Conservation (phyloP, 2,797 vertebrate species). For the Leptatherina wallacei region DNA sequence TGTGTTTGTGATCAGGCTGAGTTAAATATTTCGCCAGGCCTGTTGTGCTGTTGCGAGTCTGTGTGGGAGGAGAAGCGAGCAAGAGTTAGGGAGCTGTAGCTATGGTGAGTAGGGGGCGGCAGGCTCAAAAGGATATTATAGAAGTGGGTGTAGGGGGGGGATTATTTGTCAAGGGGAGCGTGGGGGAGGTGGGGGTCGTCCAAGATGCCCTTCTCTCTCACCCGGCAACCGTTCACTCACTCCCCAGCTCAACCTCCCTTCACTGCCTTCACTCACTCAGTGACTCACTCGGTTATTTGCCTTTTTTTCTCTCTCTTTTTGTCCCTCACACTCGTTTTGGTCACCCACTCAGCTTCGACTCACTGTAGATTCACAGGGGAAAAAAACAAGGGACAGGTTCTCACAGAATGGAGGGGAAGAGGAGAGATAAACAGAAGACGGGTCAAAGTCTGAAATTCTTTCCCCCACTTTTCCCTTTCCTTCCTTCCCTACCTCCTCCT, state of each 20-base stretch:
- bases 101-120: slow-evolving; percentile 81
- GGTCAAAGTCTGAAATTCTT: slow-evolving; percentile 73
- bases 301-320: slow-evolving; percentile 35
- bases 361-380: slow-evolving; percentile 32
- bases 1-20: slow-evolving; percentile 47
- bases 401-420: slow-evolving; percentile 1
- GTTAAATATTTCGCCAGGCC: slow-evolving; percentile 76
- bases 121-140: slow-evolving; percentile 75
- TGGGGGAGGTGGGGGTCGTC: slow-evolving; percentile 74
- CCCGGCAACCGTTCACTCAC: slow-evolving; percentile 77
- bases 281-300: slow-evolving; percentile 68
- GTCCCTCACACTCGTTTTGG: slow-evolving; percentile 54
- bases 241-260: slow-evolving; percentile 31
- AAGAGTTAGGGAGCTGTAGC: slow-evolving; percentile 76
- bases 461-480: slow-evolving; percentile 36
- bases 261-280: slow-evolving; percentile 56
- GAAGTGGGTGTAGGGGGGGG: slow-evolving; percentile 55
- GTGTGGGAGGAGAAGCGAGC: slow-evolving; percentile 81
- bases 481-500: slow-evolving; percentile 35
- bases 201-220: slow-evolving; percentile 84
- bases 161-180: slow-evolving; percentile 65
- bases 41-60: slow-evolving; percentile 66
- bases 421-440: slow-evolving; percentile 62
- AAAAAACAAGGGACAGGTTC: slow-evolving; percentile 15
- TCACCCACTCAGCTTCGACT: slow-evolving; percentile 69